These are phyloP conservation scores for Furcifer pardalis DNA, from an alignment of 2,797 vertebrate genomes.

Conservation along the genomic window DNA sequence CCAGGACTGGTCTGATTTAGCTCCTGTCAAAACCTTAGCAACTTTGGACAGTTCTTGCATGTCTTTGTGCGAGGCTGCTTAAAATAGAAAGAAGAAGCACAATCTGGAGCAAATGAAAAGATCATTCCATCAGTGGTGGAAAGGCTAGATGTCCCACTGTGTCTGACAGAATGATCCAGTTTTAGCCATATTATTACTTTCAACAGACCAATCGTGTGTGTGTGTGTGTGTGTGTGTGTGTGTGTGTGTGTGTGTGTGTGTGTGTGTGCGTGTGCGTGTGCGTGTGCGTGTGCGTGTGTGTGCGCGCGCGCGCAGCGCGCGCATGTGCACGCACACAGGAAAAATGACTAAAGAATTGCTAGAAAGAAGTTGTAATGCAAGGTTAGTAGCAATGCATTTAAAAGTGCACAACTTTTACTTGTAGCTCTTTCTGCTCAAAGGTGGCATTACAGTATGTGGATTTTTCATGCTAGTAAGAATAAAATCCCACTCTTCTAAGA, in stretches of 20 bases:
- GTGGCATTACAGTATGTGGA: conserved; percentile 1
- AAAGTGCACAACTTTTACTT: neutral
- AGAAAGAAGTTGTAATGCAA: neutral
- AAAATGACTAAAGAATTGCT: conserved; percentile 12
- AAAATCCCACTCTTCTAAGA: neutral
- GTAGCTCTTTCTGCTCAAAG: neutral
- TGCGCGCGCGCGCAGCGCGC: too few species aligned
- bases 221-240: too few species aligned
- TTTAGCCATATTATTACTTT: conserved; percentile 23
- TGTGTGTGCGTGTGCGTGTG: too few species aligned
- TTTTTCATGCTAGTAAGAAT: conserved; percentile 8
- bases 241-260: too few species aligned
- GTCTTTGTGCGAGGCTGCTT: neutral
- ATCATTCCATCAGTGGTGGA: neutral
- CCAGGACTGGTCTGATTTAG: neutral
- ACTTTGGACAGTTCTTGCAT: neutral
- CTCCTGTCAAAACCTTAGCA: neutral
- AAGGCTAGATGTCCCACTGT: neutral
- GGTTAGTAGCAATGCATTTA: conserved; percentile 15
- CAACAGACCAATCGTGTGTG: conserved; percentile 8
- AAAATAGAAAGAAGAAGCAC: neutral
- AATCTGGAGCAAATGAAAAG: neutral
- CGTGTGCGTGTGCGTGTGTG: too few species aligned
- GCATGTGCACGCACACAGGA: neutral
- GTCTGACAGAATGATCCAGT: conserved; percentile 13